These are phyloP conservation scores for Tetrapedia diversipes DNA, from an alignment of 2,888 invertebrate species.

Conservation along the genomic window DNA sequence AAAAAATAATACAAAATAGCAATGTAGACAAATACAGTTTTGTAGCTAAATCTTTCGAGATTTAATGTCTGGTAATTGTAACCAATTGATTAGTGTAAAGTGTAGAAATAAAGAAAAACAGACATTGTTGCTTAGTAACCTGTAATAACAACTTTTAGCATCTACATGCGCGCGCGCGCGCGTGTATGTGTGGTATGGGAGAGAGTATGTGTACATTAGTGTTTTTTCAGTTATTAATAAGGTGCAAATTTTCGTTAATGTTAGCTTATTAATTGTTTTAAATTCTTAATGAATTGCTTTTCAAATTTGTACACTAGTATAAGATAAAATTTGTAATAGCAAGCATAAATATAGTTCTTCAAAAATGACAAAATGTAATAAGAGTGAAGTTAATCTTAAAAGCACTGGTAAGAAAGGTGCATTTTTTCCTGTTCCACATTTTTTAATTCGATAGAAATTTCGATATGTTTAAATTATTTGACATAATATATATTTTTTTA, in stretches of 20 bases:
- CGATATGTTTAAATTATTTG: background rate
- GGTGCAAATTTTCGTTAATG: constrained; percentile 25
- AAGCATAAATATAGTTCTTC: background rate
- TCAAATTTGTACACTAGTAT: background rate
- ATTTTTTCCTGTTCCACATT: background rate
- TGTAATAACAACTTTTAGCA: constrained; percentile 31
- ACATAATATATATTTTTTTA: background rate
- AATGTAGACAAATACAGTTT: background rate
- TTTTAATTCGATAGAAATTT: background rate
- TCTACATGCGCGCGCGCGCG: background rate
- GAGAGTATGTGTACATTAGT: constrained; percentile 10
- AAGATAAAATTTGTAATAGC: constrained; percentile 2
- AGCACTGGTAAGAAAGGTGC: constrained; percentile 54
- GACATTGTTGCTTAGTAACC: constrained; percentile 54
- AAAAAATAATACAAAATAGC: background rate
- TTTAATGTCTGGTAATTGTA: no score
- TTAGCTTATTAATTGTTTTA: background rate
- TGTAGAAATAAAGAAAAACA: background rate
- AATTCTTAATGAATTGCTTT: constrained; percentile 33
- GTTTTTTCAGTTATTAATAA: constrained; percentile 13
- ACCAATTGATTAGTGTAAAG: no score
- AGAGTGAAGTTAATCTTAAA: constrained; percentile 58
- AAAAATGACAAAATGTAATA: constrained; percentile 70
- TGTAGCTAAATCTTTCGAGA: no score
- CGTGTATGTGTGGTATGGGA: no score